These are phyloP conservation scores for Crenichthys baileyi DNA, from an alignment of 2,797 vertebrate genomes.

Conservation along the genomic window DNA sequence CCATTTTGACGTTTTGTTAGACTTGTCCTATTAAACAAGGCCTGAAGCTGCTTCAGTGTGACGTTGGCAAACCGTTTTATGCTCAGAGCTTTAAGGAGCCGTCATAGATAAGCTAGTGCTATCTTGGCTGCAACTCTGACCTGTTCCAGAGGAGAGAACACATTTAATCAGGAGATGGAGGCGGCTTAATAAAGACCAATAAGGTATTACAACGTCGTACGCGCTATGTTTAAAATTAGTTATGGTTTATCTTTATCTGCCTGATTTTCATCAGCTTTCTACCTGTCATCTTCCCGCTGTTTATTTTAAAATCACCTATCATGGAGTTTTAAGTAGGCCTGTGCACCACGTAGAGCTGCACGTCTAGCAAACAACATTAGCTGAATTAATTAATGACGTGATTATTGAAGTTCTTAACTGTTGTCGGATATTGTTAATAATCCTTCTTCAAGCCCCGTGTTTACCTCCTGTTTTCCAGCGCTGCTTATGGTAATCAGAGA, in stretches of 20 bases:
- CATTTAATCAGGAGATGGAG: background rate
- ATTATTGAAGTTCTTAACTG: no score
- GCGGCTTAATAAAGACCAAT: background rate
- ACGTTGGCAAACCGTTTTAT: background rate
- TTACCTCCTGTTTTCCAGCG: no score
- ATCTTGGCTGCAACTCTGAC: no score
- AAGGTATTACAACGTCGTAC: background rate
- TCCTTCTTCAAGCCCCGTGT: no score
- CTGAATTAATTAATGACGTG: no score
- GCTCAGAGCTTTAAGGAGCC: background rate
- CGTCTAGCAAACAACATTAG: no score
- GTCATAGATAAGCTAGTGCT: no score
- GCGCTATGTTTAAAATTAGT: background rate
- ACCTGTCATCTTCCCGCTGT: background rate
- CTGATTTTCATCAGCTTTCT: no score
- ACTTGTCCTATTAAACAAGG: background rate
- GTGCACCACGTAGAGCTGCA: no score
- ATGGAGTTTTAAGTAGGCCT: no score
- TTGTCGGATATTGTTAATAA: no score
- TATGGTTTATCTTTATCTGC: background rate
- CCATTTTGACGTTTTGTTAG: background rate
- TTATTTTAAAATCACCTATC: background rate
- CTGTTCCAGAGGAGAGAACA: background rate
- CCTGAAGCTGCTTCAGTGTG: background rate
- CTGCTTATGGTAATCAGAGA: no score